Evolutionary conservation across 2,888 invertebrate genomes (phyloP), one percentile per base, ranked within the genome.

Genomic region (Melanargia galathea): DNA sequence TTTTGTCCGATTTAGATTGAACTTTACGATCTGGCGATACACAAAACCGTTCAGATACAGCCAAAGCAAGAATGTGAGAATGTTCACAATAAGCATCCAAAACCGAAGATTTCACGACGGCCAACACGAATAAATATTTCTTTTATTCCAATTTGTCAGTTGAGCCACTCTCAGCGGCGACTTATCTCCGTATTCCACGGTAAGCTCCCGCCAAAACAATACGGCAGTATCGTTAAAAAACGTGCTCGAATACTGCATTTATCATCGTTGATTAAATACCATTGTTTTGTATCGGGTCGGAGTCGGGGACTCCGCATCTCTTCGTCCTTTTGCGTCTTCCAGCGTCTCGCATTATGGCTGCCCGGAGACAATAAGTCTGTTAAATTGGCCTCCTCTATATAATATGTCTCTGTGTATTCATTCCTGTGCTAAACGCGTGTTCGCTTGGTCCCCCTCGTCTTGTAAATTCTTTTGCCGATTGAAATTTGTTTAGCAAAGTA

Each of bases 121-220:
- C 75, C 79, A 77, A 86, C 87, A 85, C 84, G 86, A 90, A 91
- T 91, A 90, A 89, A 91, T 90, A 90, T 89, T 88, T 87, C 81
- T 90, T 90, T 90, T 91, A 91, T 91, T 88, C 90, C 91, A 91
- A 91, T 91, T 91, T 91, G 91, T 91, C 91, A 91, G 89, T 82
- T 87, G 79, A 87, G 87, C 90, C 91, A 91, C 91, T 91, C 90
- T 86, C 85, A 79, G 81, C 83, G 84, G 86, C 87, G 87, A 90
- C 82, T 88, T 90, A 90, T 90, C 90, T 89, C 84, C 87, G 83
- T 83, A 86, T 87, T 83, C 86, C 82, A 82, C 84, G 86, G 89
- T 87, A 87, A 88, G 90, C 90, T 88, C 90, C 87, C 87, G 88
- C 87, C 88, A 88, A 89, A 89, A 91, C 90, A 91, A 90, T 91